These are phyloP conservation scores for Thymallus thymallus DNA, from an alignment of 2,113 vertebrate genomes.

Conservation along the genomic window DNA sequence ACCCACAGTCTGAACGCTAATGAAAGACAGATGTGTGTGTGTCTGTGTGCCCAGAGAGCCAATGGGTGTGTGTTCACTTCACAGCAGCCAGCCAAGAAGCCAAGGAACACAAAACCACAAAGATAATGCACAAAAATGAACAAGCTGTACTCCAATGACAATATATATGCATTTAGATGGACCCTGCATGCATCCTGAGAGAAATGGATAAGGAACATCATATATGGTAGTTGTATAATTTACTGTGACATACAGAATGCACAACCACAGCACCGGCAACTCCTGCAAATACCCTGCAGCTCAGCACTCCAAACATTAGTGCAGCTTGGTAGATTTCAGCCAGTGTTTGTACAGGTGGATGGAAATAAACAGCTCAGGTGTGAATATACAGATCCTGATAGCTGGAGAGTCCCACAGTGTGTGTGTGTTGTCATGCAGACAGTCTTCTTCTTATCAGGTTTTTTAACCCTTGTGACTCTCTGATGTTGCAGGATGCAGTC, in stretches of 20 bases:
- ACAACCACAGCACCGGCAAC: background rate
- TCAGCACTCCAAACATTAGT: background rate
- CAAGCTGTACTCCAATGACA: too few relatives aligned
- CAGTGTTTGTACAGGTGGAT: background rate
- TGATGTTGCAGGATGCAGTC: conserved; percentile 26
- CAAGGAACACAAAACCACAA: too few relatives aligned
- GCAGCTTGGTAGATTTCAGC: background rate
- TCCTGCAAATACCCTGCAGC: background rate
- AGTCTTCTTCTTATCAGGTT: conserved; percentile 64
- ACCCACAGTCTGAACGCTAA: background rate
- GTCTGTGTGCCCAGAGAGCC: too few relatives aligned
- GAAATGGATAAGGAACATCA: too few relatives aligned
- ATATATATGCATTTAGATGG: too few relatives aligned
- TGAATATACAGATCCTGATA: background rate
- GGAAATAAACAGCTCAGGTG: background rate
- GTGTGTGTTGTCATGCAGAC: conserved; percentile 41
- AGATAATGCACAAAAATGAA: too few relatives aligned
- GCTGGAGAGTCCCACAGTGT: too few relatives aligned
- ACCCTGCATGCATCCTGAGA: too few relatives aligned
- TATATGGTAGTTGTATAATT: too few relatives aligned
- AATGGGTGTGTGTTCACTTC: background rate
- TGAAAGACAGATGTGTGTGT: background rate
- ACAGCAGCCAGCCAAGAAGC: too few relatives aligned
- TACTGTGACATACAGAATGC: too few relatives aligned
- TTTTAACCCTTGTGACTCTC: conserved; percentile 62